These are phyloP conservation scores for Schizaphis graminum DNA, from an alignment of 2,888 invertebrate genomes.

Conservation along the genomic window DNA sequence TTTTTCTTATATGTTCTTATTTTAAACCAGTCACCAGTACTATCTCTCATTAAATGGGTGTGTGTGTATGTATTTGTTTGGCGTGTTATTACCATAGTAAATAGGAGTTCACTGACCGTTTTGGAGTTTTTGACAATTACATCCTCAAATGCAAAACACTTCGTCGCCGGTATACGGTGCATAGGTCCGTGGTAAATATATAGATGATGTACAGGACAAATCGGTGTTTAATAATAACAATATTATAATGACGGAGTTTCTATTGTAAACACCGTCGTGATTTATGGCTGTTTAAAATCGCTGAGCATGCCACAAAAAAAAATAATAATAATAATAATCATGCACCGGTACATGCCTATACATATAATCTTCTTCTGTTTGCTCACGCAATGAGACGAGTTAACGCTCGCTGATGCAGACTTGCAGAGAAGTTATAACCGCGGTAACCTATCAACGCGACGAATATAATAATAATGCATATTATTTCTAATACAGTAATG, in stretches of 20 bases:
- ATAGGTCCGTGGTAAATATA: neutral
- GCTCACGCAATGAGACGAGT: neutral
- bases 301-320: neutral
- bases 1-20: neutral
- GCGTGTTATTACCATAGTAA: neutral
- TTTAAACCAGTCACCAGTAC: neutral
- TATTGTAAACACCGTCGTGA: conserved; percentile 14
- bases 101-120: conserved; percentile 56
- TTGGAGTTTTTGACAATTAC: conserved; percentile 17
- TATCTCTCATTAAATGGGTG: neutral
- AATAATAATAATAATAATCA: neutral
- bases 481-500: neutral
- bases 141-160: conserved; percentile 18
- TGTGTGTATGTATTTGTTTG: neutral
- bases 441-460: neutral
- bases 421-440: too few species aligned
- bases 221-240: conserved; percentile 50
- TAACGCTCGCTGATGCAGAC: neutral
- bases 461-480: neutral
- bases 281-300: conserved; percentile 41
- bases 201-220: neutral
- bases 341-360: neutral
- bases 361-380: neutral
- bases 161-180: neutral
- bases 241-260: neutral